Percentiles rank a stretch among this genome's conserved stretches.
Evolutionary conservation across 1,140 invertebrate species (phyloP).

Genomic region (Aphaenogaster floridana): DNA sequence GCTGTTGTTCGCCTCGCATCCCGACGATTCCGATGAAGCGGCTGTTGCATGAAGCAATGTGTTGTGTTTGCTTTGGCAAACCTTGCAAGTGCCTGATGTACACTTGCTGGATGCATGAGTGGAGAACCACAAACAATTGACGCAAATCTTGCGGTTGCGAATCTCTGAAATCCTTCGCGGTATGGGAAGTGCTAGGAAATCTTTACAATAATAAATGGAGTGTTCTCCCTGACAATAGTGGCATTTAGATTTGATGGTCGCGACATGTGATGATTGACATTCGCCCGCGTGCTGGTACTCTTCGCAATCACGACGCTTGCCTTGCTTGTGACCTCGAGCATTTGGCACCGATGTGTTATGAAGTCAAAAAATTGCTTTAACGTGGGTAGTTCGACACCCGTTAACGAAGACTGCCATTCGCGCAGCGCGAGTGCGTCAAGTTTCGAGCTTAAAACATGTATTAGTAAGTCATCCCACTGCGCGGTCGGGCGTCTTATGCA

Average conservation of each 20-base stretch:
- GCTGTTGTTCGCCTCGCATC: too few relatives aligned
- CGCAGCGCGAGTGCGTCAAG: neutral
- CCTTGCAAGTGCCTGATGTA: slow-evolving; percentile 4
- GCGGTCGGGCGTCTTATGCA: neutral
- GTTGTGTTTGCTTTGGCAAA: slow-evolving; percentile 57
- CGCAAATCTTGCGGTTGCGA: slow-evolving; percentile 17
- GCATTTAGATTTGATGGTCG: neutral
- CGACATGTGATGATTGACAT: neutral
- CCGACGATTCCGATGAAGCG: neutral
- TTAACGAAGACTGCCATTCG: neutral
- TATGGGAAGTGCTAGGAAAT: neutral
- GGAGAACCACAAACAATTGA: slow-evolving; percentile 51
- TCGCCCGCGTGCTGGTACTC: too few relatives aligned
- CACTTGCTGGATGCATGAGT: slow-evolving; percentile 10
- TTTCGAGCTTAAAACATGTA: neutral
- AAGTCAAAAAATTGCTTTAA: neutral
- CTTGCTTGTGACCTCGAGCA: neutral
- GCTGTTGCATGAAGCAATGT: slow-evolving; percentile 22
- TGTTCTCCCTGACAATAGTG: slow-evolving; percentile 48
- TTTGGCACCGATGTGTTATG: neutral
- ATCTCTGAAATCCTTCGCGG: neutral
- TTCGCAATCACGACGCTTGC: too few relatives aligned
- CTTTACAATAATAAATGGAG: slow-evolving; percentile 12
- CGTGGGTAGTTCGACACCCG: neutral
- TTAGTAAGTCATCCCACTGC: neutral